Evolutionary conservation across 2,113 vertebrate genomes (phyloP).

Genomic region (Scartelaos histophorus): DNA sequence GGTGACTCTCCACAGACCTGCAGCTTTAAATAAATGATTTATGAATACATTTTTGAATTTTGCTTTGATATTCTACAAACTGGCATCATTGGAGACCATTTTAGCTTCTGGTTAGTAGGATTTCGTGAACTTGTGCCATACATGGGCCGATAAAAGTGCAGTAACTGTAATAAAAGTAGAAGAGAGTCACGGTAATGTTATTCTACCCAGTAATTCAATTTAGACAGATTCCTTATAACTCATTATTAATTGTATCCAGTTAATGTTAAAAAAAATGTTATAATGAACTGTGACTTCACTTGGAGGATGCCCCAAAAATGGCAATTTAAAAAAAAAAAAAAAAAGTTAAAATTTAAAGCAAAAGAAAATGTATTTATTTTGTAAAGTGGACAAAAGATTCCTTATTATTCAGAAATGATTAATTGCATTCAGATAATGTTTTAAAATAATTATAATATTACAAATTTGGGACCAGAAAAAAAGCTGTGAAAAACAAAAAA

Average conservation of each 20-base stretch:
- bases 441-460: too few relatives aligned
- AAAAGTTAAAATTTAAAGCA: too few relatives aligned
- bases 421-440: not conserved
- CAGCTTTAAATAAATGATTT: not conserved
- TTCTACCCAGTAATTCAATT: too few relatives aligned
- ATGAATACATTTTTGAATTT: constrained; percentile 1
- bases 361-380: too few relatives aligned
- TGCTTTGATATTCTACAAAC: not conserved
- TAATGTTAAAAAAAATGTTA: too few relatives aligned
- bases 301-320: too few relatives aligned
- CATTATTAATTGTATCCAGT: too few relatives aligned
- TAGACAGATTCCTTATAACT: too few relatives aligned
- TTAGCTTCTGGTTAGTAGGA: not conserved
- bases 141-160: not conserved
- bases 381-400: not conserved
- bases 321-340: too few relatives aligned
- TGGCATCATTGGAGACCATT: not conserved
- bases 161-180: not conserved
- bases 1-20: too few relatives aligned
- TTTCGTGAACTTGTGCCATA: not conserved
- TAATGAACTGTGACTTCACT: too few relatives aligned
- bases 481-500: not conserved
- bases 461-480: not conserved
- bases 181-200: too few relatives aligned
- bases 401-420: not conserved